Percentiles rank a stretch among this genome's conserved stretches.
Conservation (phyloP, 2,888 invertebrate species). For the Limnephilus rhombicus region DNA sequence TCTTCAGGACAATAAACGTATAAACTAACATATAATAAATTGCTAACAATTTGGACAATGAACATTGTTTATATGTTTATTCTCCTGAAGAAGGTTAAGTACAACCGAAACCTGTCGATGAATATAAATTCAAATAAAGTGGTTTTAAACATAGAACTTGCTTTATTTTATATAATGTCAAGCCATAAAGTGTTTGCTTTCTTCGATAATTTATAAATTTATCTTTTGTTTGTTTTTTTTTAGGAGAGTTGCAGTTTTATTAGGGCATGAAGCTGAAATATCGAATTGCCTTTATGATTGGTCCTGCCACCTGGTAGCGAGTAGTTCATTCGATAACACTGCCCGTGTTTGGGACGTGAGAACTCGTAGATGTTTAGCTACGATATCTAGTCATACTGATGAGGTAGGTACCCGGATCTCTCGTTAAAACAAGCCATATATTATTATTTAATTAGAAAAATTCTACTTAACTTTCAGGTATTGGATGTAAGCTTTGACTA, state of each 20-base stretch:
- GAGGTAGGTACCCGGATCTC: constrained; percentile 73
- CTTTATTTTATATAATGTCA: no score
- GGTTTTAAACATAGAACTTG: no score
- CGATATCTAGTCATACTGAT: constrained; percentile 80
- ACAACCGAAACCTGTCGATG: no score
- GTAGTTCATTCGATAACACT: constrained; percentile 84
- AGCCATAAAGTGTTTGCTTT: no score
- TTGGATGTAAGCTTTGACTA: constrained; percentile 87
- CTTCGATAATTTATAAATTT: not conserved
- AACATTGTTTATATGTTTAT: no score
- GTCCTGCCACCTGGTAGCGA: constrained; percentile 81
- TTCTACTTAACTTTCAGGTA: constrained; percentile 73
- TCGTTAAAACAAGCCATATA: not conserved
- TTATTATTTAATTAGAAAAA: not conserved
- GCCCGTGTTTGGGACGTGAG: constrained; percentile 85
- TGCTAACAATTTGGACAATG: no score
- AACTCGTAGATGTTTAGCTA: constrained; percentile 77
- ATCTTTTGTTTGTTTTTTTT: not conserved
- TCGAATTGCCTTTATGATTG: constrained; percentile 85
- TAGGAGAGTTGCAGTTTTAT: constrained; percentile 79
- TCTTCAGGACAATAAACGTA: no score
- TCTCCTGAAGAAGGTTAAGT: no score
- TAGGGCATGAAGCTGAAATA: constrained; percentile 82
- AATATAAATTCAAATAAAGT: no score
- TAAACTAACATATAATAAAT: no score